A percentile compares a stretch with the other conserved stretches of the same genome.
These are phyloP conservation scores for Isoperla grammatica DNA, from an alignment of 2,888 invertebrate species.

Conservation along the genomic window DNA sequence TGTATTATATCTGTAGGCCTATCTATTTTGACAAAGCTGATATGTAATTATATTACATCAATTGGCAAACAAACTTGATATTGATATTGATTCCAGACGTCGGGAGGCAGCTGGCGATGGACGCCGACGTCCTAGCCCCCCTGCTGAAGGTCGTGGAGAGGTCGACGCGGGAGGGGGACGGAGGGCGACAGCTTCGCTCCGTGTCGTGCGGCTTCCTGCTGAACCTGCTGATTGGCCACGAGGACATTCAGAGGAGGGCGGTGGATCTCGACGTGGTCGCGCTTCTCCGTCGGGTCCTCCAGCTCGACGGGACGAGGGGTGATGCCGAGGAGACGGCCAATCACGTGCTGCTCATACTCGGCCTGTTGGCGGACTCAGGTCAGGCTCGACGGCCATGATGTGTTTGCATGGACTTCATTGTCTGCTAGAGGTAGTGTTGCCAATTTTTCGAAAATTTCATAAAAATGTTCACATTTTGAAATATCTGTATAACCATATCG, in stretches of 20 bases:
- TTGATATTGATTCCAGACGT: conserved; percentile 40
- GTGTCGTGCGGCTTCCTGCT: conserved; percentile 69
- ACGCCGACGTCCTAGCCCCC: conserved; percentile 25
- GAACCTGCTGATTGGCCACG: conserved; percentile 72
- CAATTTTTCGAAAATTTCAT: too few relatives aligned
- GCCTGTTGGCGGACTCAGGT: conserved; percentile 49
- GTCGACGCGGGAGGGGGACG: conserved; percentile 17
- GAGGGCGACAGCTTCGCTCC: conserved; percentile 50
- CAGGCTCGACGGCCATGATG: too few relatives aligned
- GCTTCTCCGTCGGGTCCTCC: conserved; percentile 46
- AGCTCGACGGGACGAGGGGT: conserved; percentile 39
- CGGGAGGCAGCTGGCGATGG: conserved; percentile 35
- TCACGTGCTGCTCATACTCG: conserved; percentile 48
- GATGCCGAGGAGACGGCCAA: conserved; percentile 48
- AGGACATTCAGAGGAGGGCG: conserved; percentile 53
- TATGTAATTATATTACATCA: too few relatives aligned
- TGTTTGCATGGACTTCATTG: too few relatives aligned
- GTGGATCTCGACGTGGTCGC: conserved; percentile 46
- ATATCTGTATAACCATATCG: too few relatives aligned
- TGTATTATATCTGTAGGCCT: too few relatives aligned
- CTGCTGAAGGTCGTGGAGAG: conserved; percentile 26
- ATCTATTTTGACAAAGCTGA: too few relatives aligned
- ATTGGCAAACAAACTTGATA: too few relatives aligned
- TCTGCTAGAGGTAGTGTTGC: too few relatives aligned
- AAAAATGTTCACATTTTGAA: too few relatives aligned